phyloP scores from a whole-genome alignment of 2,113 vertebrate genomes.

The Hypanus sabinus region DNA sequence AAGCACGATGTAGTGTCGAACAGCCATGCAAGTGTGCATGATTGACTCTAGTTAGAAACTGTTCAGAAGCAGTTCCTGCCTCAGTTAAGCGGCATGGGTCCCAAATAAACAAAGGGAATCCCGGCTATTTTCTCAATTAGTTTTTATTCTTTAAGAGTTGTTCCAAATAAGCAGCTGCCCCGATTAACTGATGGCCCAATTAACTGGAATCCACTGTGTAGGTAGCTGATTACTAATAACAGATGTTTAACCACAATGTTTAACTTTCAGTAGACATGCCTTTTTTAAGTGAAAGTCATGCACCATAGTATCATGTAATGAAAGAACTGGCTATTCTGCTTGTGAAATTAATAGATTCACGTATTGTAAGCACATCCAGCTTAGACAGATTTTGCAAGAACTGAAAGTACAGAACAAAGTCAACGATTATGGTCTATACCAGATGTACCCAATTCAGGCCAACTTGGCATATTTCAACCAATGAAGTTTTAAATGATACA shows the following conservation, averaged over 20 bases:
- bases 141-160: too few species aligned
- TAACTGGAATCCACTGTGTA: not conserved
- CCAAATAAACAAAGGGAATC: too few species aligned
- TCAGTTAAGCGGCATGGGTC: too few species aligned
- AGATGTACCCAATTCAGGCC: not conserved
- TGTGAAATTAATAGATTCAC: conserved; percentile 15
- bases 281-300: not conserved
- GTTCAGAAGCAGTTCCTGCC: too few species aligned
- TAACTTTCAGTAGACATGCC: not conserved
- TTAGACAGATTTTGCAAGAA: not conserved
- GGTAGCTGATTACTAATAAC: not conserved
- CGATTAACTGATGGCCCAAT: too few species aligned
- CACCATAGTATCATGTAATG: not conserved
- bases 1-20: too few species aligned
- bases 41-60: too few species aligned
- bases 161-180: too few species aligned
- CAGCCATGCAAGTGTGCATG: too few species aligned
- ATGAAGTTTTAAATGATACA: not conserved
- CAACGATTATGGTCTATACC: not conserved
- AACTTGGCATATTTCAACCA: not conserved
- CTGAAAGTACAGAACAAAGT: conserved; percentile 5
- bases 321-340: not conserved
- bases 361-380: not conserved
- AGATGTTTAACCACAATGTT: not conserved
- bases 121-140: too few species aligned